phyloP scores from a whole-genome alignment of 2,113 vertebrate genomes.

The Montifringilla adamsi region DNA sequence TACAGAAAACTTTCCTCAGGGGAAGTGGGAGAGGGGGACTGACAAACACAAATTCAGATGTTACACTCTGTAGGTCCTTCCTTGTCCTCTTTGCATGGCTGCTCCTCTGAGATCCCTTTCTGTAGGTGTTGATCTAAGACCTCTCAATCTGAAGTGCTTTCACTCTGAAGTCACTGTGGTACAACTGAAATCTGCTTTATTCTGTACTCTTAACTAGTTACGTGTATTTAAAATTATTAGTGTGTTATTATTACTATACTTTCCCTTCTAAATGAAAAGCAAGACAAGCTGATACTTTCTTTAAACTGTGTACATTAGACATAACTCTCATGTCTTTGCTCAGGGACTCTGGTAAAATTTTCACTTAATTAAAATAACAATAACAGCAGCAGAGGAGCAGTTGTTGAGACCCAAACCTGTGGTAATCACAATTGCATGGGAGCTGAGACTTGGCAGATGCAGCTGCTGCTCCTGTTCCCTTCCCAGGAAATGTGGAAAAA shows the following conservation, averaged over 20 bases:
- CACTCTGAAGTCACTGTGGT: neutral
- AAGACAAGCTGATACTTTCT: neutral
- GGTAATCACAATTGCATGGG: too few relatives aligned
- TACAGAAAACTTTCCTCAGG: neutral
- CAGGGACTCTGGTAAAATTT: neutral
- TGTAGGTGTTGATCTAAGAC: neutral
- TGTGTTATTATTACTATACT: neutral
- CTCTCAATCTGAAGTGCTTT: neutral
- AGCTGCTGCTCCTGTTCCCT: neutral
- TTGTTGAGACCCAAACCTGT: neutral
- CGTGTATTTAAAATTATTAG: neutral
- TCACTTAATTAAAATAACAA: neutral
- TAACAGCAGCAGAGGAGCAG: neutral
- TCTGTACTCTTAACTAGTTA: neutral
- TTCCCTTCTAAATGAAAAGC: neutral
- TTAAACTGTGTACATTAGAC: neutral
- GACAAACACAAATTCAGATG: neutral
- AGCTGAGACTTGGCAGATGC: neutral
- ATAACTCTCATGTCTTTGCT: neutral
- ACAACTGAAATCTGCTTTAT: neutral
- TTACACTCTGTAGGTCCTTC: rapidly evolving
- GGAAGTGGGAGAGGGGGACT: neutral
- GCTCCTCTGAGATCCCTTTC: neutral
- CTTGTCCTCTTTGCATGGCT: neutral
- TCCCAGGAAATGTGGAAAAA: neutral